These are phyloP conservation scores for Drosophila emarginata DNA, from an alignment of 2,888 invertebrate genomes.

Conservation along the genomic window DNA sequence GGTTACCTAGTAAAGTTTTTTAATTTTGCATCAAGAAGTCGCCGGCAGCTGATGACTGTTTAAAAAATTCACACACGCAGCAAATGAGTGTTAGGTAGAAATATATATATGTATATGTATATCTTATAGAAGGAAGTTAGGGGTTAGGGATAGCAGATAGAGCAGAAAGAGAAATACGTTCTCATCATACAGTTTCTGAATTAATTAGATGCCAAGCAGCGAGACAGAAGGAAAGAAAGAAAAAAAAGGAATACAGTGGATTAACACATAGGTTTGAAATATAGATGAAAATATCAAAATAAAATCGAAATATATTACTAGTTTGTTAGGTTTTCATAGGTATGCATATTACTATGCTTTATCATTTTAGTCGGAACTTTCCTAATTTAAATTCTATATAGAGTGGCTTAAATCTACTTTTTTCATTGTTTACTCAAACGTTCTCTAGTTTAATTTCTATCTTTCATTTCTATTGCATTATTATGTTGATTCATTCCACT, in stretches of 20 bases:
- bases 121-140: background rate
- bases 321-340: too few relatives aligned
- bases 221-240: conserved; percentile 22
- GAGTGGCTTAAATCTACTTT: too few relatives aligned
- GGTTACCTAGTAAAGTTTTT: conserved; percentile 64
- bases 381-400: too few relatives aligned
- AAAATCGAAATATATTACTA: background rate
- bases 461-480: background rate
- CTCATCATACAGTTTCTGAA: conserved; percentile 63
- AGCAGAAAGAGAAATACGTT: conserved; percentile 13
- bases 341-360: too few relatives aligned
- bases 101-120: too few relatives aligned
- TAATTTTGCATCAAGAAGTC: conserved; percentile 60
- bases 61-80: conserved; percentile 76
- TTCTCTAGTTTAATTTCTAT: background rate
- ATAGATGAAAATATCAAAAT: background rate
- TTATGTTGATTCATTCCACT: conserved; percentile 28
- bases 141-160: too few relatives aligned
- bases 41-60: conserved; percentile 64
- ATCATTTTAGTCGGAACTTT: too few relatives aligned
- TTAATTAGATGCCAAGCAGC: conserved; percentile 79
- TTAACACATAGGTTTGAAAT: background rate
- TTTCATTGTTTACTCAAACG: background rate
- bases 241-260: conserved; percentile 3
- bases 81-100: background rate